Evolutionary conservation across 1,140 invertebrate species (phyloP).

Genomic region (Neuroterus valhalla): DNA sequence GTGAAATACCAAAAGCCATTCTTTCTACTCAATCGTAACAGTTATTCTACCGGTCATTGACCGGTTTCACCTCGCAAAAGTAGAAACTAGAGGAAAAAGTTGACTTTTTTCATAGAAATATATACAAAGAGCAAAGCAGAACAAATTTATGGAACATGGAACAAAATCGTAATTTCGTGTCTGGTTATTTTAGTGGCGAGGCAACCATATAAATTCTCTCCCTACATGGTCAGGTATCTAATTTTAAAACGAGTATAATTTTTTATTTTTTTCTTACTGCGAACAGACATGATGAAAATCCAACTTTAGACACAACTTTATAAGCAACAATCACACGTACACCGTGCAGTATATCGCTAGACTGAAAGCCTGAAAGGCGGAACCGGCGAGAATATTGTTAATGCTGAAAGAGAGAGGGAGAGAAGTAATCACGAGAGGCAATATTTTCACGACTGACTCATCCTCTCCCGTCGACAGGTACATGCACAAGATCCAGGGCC

Average conservation of each 20-base stretch:
- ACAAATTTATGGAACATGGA: background rate
- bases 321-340: background rate
- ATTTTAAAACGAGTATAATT: background rate
- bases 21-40: background rate
- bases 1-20: background rate
- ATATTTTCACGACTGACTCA: background rate
- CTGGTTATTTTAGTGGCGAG: background rate
- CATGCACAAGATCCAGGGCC: constrained; percentile 7
- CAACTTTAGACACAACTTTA: background rate
- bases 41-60: background rate
- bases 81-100: background rate
- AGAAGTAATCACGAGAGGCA: too few species aligned
- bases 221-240: constrained; percentile 4
- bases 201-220: background rate
- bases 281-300: constrained; percentile 20
- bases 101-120: background rate
- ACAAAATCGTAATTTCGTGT: background rate
- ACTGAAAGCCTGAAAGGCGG: background rate
- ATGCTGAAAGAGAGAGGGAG: too few species aligned
- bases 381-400: background rate
- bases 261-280: background rate
- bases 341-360: background rate
- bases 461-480: background rate
- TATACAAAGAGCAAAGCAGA: background rate
- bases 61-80: background rate